Base-by-base conservation (phyloP, 2,113 vertebrate species). In the Regulus satrapa region DNA sequence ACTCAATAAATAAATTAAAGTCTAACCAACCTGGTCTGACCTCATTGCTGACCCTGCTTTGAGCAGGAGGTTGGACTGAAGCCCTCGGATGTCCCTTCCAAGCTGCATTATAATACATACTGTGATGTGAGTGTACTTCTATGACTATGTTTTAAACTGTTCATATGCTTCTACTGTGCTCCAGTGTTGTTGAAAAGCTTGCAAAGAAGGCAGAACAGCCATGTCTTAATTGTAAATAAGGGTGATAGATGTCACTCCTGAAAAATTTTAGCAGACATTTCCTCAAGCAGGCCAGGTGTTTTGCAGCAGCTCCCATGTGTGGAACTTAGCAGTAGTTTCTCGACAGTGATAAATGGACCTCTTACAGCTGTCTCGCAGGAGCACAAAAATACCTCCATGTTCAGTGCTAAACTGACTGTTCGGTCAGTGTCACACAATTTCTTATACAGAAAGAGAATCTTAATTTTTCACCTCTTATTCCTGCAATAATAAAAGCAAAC, bases 1-100 rank as follows among this genome's bases (percentile, higher is more conserved):
- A 49, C 19, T 29, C 26, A 85, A 85, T 85, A 78, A 91, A 85
- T 91, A 73, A 92, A 88, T 89, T 55, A 81, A 92, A 94, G 32
- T 28, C 36, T 85, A n/a, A 88, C 26, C 61, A 94, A 78, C 69
- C 38, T 66, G 38, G 2, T 34, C 20, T 93, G 73, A 93, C 55
- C 71, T 88, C 19, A 4, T 63, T 81, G 46, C 21, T 84, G 73
- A 91, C 40, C 55, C 55, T 73, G 14, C 25, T 89, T 87, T 91
- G 55, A 69, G 77, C 21, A 77, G 32, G 61, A 69, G 46, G 13
- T 77, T 77, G 51, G 36, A 66, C 55, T 81, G 45, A 77, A 86
- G n/a, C 68, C 24, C 10, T 76, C 52, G 48, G 48, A 86, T 13
- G 15, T 84, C 17, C 31, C 18, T 80, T 93, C 17, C 25, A 56